Percentiles rank a stretch among this genome's conserved stretches.
Evolutionary conservation across 37 sponge, comb jelly and placozoan species (phyloP).

Genomic region (Axinella damicornis): DNA sequence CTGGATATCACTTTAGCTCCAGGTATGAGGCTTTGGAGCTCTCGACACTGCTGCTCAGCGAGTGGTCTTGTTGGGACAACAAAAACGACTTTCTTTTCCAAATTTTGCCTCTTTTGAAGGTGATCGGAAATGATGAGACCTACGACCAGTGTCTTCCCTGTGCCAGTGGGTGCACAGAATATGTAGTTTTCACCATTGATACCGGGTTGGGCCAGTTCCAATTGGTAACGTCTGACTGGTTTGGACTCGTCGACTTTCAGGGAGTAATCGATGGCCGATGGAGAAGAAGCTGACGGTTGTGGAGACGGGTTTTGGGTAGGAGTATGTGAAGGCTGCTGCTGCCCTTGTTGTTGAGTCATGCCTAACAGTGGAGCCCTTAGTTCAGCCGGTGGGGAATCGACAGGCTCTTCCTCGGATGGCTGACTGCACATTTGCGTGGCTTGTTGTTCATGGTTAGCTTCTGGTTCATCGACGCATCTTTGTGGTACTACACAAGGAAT

Average conservation of each 20-base stretch:
- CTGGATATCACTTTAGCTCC: conserved; percentile 21
- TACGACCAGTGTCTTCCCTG: conserved; percentile 69
- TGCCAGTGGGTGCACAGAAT: conserved; percentile 67
- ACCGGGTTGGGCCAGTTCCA: conserved; percentile 67
- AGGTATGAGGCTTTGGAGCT: conserved; percentile 9
- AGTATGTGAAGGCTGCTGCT: too few species aligned
- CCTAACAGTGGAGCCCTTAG: too few species aligned
- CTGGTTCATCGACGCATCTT: too few species aligned
- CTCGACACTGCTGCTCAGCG: conserved; percentile 56
- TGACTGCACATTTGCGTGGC: too few species aligned
- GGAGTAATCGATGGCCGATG: too few species aligned
- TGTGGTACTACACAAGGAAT: too few species aligned
- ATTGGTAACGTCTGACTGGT: conserved; percentile 40
- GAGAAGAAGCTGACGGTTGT: too few species aligned
- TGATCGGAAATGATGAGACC: conserved; percentile 59
- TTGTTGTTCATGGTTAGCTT: too few species aligned
- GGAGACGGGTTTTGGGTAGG: too few species aligned
- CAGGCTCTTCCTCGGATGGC: too few species aligned
- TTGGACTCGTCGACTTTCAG: neutral
- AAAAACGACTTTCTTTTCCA: conserved; percentile 53
- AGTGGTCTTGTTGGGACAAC: conserved; percentile 51
- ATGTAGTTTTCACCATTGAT: conserved; percentile 67
- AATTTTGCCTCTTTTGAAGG: conserved; percentile 23
- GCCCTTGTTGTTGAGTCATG: too few species aligned
- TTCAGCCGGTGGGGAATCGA: too few species aligned